These are phyloP conservation scores for Venusia cambrica DNA, from an alignment of 2,888 invertebrate genomes.

Conservation along the genomic window DNA sequence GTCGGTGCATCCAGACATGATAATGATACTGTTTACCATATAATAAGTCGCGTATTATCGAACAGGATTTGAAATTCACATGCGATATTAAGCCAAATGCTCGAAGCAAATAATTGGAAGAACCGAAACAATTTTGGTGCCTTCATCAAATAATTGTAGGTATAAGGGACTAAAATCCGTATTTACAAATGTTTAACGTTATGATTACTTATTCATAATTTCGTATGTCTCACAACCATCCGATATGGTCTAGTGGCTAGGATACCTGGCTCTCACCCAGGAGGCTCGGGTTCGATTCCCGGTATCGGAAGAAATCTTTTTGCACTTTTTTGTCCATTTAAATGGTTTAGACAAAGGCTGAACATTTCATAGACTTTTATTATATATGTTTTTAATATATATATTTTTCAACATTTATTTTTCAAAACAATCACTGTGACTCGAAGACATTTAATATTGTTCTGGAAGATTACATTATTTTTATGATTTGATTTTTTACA, in stretches of 20 bases:
- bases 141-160: too few relatives aligned
- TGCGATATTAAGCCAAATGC: constrained; percentile 41
- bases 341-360: too few relatives aligned
- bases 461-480: too few relatives aligned
- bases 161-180: too few relatives aligned
- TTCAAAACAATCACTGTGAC: too few relatives aligned
- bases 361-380: background rate
- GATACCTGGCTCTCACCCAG: constrained; percentile 87
- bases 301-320: constrained; percentile 49
- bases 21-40: constrained; percentile 76
- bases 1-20: constrained; percentile 64
- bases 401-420: too few relatives aligned
- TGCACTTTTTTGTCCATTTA: constrained; percentile 3
- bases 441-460: too few relatives aligned
- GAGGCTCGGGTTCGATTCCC: constrained; percentile 83
- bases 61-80: constrained; percentile 50
- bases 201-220: too few relatives aligned
- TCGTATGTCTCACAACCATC: constrained; percentile 17
- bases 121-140: too few relatives aligned
- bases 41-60: constrained; percentile 67
- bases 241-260: constrained; percentile 85
- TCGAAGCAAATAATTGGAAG: constrained; percentile 25
- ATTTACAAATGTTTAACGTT: too few relatives aligned
- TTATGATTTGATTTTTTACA: too few relatives aligned
- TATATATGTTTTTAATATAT: too few relatives aligned